Percentiles rank a stretch among this genome's conserved stretches.
These are phyloP conservation scores for Brenthis ino DNA, from an alignment of 2,888 invertebrate species.

Conservation along the genomic window DNA sequence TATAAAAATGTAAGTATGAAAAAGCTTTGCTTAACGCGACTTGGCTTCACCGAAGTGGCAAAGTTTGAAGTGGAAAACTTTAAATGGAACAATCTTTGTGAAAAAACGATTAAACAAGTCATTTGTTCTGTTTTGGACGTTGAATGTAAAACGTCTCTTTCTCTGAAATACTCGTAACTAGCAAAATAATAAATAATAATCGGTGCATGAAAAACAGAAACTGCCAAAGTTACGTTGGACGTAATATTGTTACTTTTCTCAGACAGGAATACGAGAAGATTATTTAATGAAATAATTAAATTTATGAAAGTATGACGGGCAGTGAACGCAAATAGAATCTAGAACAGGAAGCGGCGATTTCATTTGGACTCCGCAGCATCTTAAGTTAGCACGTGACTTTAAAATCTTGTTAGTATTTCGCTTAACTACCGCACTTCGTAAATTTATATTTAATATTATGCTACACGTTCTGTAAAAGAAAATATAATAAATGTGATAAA, in stretches of 20 bases:
- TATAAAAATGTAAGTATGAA: constrained; percentile 81
- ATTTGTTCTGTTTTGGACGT: constrained; percentile 23
- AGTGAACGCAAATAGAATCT: constrained; percentile 65
- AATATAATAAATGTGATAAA: neutral
- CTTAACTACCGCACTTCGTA: constrained; percentile 16
- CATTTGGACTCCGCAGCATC: constrained; percentile 53
- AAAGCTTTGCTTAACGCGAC: constrained; percentile 81
- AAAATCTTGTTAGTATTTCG: constrained; percentile 32
- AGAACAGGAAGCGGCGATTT: constrained; percentile 63
- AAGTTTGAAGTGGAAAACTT: constrained; percentile 82
- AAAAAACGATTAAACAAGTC: constrained; percentile 62
- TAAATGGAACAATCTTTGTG: constrained; percentile 78
- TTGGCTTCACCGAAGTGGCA: constrained; percentile 78
- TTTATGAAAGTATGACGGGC: constrained; percentile 63
- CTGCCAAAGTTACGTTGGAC: constrained; percentile 47
- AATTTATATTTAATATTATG: constrained; percentile 19
- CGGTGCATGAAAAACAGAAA: neutral
- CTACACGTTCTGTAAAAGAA: neutral
- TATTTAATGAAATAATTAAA: constrained; percentile 75
- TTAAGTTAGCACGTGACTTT: constrained; percentile 46
- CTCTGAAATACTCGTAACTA: neutral
- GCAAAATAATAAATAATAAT: neutral
- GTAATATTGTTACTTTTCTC: constrained; percentile 38
- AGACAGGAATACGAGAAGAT: constrained; percentile 48
- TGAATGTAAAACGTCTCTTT: constrained; percentile 15